Conservation (phyloP, 1,140 invertebrate species). For the Drosophila ficusphila region DNA sequence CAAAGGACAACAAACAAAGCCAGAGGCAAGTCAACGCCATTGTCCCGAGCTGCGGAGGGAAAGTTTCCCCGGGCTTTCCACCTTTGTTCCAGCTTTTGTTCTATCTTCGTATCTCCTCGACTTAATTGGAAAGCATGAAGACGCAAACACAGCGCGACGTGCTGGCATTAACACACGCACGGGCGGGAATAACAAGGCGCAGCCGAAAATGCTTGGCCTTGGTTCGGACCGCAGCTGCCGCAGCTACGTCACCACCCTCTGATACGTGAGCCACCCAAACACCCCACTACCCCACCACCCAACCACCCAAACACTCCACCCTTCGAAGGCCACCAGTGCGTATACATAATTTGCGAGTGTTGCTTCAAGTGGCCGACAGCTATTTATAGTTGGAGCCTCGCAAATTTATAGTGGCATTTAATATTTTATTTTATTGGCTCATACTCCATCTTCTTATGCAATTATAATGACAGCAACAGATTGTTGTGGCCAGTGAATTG, state of each 20-base stretch:
- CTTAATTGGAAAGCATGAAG: conserved; percentile 72
- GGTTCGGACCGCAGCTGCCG: conserved; percentile 9
- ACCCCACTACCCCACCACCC: not conserved
- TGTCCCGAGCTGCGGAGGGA: conserved; percentile 12
- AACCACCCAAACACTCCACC: conserved; percentile 1
- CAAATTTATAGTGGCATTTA: conserved; percentile 38
- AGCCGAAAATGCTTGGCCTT: conserved; percentile 57
- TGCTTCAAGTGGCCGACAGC: conserved; percentile 41
- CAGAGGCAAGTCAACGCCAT: conserved; percentile 18
- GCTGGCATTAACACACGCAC: conserved; percentile 60
- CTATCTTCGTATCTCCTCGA: conserved; percentile 58
- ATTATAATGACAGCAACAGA: conserved; percentile 2
- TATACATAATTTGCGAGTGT: conserved; percentile 47
- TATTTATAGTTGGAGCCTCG: conserved; percentile 25
- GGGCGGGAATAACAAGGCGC: conserved; percentile 51
- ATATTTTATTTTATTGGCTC: conserved; percentile 30
- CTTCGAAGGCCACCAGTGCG: conserved; percentile 3
- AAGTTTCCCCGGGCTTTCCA: conserved; percentile 42
- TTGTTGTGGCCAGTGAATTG: too few relatives aligned
- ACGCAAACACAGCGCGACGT: conserved; percentile 47
- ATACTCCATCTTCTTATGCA: conserved; percentile 10
- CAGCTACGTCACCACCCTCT: not conserved
- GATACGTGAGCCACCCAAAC: not conserved
- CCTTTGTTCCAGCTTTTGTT: conserved; percentile 61
- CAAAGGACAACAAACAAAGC: conserved; percentile 32